Percentiles rank a stretch among this genome's conserved stretches.
These are phyloP conservation scores for Charina bottae DNA, from an alignment of 2,113 vertebrate species.

Conservation along the genomic window DNA sequence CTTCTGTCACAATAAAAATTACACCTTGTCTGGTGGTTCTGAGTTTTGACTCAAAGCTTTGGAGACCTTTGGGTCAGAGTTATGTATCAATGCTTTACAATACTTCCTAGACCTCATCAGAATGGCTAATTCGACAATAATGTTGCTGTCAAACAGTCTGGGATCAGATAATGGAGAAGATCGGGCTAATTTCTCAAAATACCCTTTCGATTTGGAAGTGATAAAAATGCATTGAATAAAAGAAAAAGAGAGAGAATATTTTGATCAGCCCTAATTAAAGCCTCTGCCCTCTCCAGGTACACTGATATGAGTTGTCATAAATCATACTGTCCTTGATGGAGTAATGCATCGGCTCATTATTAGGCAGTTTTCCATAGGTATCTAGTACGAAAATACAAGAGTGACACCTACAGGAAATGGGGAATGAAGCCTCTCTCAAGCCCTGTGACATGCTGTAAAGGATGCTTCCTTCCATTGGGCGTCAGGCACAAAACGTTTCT, in stretches of 20 bases:
- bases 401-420: conserved; percentile 24
- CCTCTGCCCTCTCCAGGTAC: background rate
- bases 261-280: background rate
- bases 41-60: background rate
- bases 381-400: background rate
- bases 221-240: background rate
- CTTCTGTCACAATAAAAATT: background rate
- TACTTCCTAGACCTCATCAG: background rate
- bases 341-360: background rate
- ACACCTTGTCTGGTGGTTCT: background rate
- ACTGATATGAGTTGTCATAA: background rate
- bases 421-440: background rate
- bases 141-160: background rate
- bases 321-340: background rate
- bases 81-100: background rate
- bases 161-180: background rate
- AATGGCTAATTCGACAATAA: background rate
- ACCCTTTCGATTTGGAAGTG: background rate
- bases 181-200: background rate
- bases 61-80: background rate
- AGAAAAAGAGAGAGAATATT: background rate
- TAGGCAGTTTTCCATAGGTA: background rate
- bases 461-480: background rate
- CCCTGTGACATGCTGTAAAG: background rate
- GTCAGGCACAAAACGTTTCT: background rate